Conservation (phyloP, 2,888 invertebrate genomes). For the Monoplex corrugatus region DNA sequence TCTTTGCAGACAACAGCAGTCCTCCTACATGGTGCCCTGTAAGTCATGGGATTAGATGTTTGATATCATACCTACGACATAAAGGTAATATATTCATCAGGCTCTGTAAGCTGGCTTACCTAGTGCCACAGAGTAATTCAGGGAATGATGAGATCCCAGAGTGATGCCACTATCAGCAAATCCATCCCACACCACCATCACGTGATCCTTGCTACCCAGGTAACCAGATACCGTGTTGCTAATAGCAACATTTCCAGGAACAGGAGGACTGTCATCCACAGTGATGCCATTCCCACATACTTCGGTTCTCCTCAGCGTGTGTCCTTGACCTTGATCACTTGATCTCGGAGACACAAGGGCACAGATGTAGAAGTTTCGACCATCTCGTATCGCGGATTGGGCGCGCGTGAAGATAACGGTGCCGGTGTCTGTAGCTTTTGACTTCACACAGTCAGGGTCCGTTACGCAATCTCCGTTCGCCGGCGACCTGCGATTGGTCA, state of each 20-base stretch:
- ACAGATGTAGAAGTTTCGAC: slow-evolving; percentile 28
- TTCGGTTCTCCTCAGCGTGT: neutral
- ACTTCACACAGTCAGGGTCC: slow-evolving; percentile 22
- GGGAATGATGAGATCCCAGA: slow-evolving; percentile 8
- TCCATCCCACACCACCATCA: slow-evolving; percentile 41
- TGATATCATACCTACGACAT: no score
- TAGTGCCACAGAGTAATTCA: slow-evolving; percentile 36
- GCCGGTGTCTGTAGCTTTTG: neutral
- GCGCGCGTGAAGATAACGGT: slow-evolving; percentile 23
- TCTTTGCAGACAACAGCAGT: no score
- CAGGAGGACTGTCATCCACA: slow-evolving; percentile 38
- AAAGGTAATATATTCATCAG: no score
- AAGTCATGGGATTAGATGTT: no score
- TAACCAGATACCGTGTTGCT: neutral
- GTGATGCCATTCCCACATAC: slow-evolving; percentile 40
- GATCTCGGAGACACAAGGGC: neutral
- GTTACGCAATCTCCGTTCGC: neutral
- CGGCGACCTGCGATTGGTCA: neutral
- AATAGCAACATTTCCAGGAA: slow-evolving; percentile 18
- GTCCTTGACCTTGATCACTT: neutral
- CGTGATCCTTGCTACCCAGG: neutral
- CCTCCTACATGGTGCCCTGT: no score
- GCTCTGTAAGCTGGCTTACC: no score
- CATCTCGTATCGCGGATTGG: neutral
- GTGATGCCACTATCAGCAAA: slow-evolving; percentile 34